Conservation (phyloP, 2,888 invertebrate species). For the Pterostichus madidus region DNA sequence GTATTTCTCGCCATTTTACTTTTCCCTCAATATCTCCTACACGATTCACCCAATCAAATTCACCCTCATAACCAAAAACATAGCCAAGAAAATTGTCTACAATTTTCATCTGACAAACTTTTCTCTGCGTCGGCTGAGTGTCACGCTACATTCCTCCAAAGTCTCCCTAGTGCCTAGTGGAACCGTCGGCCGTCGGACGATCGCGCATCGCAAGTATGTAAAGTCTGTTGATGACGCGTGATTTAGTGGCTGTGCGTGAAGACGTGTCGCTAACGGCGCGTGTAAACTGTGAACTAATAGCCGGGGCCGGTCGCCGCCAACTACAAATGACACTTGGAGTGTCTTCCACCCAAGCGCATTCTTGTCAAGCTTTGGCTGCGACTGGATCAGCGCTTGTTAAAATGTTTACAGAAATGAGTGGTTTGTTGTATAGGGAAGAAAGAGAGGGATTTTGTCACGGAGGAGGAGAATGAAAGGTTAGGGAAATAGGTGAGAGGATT, state of each 20-base stretch:
- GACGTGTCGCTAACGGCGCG: conserved; percentile 59
- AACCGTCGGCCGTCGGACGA: conserved; percentile 23
- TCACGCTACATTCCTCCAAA: no score
- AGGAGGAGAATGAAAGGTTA: no score
- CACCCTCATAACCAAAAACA: background rate
- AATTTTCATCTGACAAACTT: no score
- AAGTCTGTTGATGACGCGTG: conserved; percentile 30
- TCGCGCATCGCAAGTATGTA: background rate
- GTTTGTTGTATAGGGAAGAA: no score
- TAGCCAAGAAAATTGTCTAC: no score
- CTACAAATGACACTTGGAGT: conserved; percentile 38
- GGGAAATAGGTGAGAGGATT: no score
- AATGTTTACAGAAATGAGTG: background rate
- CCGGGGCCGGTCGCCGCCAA: conserved; percentile 11
- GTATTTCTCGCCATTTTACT: no score
- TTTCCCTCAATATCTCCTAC: no score
- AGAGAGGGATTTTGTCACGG: no score
- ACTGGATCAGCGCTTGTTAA: background rate
- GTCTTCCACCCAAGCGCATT: conserved; percentile 17
- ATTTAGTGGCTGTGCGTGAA: conserved; percentile 43
- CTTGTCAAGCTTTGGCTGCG: background rate
- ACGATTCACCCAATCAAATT: background rate
- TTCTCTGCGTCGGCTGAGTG: no score
- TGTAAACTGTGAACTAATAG: conserved; percentile 66
- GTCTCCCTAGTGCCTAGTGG: background rate